A percentile compares a stretch with the other conserved stretches of the same genome.
Evolutionary conservation across 1,140 invertebrate species (phyloP).

Genomic region (Macrobrachium rosenbergii): DNA sequence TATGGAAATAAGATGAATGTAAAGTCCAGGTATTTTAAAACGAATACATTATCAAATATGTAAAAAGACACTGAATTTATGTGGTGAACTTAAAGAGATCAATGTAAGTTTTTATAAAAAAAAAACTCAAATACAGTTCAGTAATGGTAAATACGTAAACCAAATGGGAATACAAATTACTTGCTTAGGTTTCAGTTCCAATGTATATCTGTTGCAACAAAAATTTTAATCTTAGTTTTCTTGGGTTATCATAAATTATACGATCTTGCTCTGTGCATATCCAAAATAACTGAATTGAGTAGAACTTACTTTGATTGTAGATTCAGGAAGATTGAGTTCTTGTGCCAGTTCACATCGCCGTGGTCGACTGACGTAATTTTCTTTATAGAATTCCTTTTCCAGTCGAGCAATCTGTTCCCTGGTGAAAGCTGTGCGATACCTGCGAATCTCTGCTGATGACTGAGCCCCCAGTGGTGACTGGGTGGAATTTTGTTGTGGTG

Average conservation of each 20-base stretch:
- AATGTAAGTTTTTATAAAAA: too few relatives aligned
- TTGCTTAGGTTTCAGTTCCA: too few relatives aligned
- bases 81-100: too few relatives aligned
- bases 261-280: not conserved
- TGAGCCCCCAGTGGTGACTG: conserved; percentile 7
- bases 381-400: conserved; percentile 97
- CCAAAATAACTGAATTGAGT: not conserved
- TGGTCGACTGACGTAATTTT: conserved; percentile 98
- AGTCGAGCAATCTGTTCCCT: conserved; percentile 92
- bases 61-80: too few relatives aligned
- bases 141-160: not conserved
- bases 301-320: conserved; percentile 94
- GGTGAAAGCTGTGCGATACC: conserved; percentile 98
- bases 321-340: conserved; percentile 93
- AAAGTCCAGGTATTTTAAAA: too few relatives aligned
- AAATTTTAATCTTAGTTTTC: too few relatives aligned
- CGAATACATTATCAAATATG: too few relatives aligned
- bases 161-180: not conserved
- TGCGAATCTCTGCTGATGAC: conserved; percentile 56
- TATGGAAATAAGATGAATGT: too few relatives aligned
- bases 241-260: too few relatives aligned
- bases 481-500: not conserved
- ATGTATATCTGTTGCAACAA: too few relatives aligned
- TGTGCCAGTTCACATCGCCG: conserved; percentile 94
- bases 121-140: too few relatives aligned